Percentiles rank a stretch among this genome's conserved stretches.
Evolutionary conservation across 2,113 vertebrate genomes (phyloP).

Genomic region (Ictalurus furcatus): DNA sequence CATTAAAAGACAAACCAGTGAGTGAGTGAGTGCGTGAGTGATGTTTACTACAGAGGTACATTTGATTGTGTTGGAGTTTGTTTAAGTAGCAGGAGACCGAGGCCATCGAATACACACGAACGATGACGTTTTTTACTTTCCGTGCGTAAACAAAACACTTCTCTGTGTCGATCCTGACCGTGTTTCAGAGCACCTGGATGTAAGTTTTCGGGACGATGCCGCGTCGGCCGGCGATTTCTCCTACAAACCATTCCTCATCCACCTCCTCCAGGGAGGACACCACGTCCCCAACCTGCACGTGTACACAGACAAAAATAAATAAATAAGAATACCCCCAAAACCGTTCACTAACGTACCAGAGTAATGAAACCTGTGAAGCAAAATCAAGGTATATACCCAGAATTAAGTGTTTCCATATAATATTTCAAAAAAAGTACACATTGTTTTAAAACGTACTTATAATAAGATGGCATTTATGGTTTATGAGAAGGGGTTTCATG

Average conservation of each 20-base stretch:
- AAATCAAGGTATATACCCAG: too few relatives aligned
- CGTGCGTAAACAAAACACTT: background rate
- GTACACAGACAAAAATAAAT: background rate
- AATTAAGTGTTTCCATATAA: too few relatives aligned
- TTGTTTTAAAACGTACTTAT: too few relatives aligned
- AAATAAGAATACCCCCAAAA: too few relatives aligned
- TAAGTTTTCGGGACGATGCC: slow-evolving; percentile 73
- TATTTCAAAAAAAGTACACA: too few relatives aligned
- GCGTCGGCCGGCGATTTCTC: slow-evolving; percentile 61
- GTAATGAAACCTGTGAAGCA: background rate
- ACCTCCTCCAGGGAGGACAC: slow-evolving; percentile 64
- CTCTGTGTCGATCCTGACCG: background rate
- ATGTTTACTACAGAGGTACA: background rate
- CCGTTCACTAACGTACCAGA: background rate
- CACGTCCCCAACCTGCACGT: slow-evolving; percentile 65
- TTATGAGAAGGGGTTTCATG: background rate
- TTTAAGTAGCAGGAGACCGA: background rate
- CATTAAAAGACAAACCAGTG: background rate
- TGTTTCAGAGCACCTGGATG: slow-evolving; percentile 57
- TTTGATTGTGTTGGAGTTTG: slow-evolving; percentile 20
- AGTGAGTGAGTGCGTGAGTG: background rate
- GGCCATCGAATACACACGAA: background rate
- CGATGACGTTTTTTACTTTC: background rate
- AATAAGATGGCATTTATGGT: too few relatives aligned
- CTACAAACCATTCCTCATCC: slow-evolving; percentile 71